Base-by-base conservation (phyloP, 2,888 invertebrate species). In the Rutpela maculata region DNA sequence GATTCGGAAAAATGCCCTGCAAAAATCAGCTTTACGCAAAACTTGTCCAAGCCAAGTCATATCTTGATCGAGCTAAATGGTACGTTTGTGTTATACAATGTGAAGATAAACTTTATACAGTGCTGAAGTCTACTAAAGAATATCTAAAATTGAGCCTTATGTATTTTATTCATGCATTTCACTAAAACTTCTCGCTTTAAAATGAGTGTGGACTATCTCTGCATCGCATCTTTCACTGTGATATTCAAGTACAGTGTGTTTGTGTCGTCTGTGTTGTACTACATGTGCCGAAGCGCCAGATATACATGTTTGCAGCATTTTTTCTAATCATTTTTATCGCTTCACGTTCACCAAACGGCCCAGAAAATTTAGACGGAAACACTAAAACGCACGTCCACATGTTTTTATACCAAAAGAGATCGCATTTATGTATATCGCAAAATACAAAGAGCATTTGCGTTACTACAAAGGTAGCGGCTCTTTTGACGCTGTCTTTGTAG, bases 241-340 rank as follows among this genome's bases (percentile, higher is more conserved):
- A 89, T 89, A 89, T 87, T 87, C 85, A 86, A 88, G 84, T 88
- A 88, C 87, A 89, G 88, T 88, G 88, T 88, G 87, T 88, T 88
- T 84, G 85, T 88, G 87, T 88, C 84, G 85, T 88, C 86, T 87
- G 86, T 88, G 86, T 88, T 87, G 87, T 88, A 87, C 85, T 88
- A 85, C 83, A 85, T 86, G 87, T 88, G 86, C 85, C 86, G 86
- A 87, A 87, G 82, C 80, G 82, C 83, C 82, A 82, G 82, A 74
- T 66, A 74, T 83, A 80, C 78, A 81, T 84, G 80, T 84, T 75
- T 81, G 81, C 82, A 82, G 78, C 79, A 79, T 82, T 78, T 78
- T 74, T 56, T 75, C 75, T 60, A 72, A 75, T 78, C 77, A 76
- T 74, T 79, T 69, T 78, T 56, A 82, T 63, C 17, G 19, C 60